Base-by-base conservation (phyloP, 2,888 invertebrate species). In the Drosophila paranaensis region DNA sequence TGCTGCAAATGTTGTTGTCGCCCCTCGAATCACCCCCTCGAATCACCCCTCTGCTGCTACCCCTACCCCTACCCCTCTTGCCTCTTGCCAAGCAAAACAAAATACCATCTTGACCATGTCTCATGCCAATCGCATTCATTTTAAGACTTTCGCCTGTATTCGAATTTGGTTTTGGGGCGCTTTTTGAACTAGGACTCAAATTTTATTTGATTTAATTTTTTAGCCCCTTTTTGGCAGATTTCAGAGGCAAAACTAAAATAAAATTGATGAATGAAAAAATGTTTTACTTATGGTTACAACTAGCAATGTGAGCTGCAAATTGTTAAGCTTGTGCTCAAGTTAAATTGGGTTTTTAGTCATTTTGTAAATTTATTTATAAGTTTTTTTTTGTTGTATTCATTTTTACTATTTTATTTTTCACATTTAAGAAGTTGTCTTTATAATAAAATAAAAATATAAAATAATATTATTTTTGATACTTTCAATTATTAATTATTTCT, bases 51-150 rank as follows among this genome's bases (percentile, higher is more conserved):
- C 67, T 37, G 16, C 16, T 16, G 4, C 61, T 55, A 55, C 62
- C 14, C 64, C 30, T 8, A 8, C 30, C n/a, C n/a, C n/a, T n/a
- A n/a, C n/a, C n/a, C n/a, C 20, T 20, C 20, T 20, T 33, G 8
- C 8, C 42, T 30, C 16, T 6, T 25, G 30, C 48, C 27, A 35
- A 35, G 16, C 43, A 62, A 69, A 60, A 54, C 11, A 64, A 62
- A 37, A 54, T 40, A 58, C 46, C 79, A 75, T 79, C 80, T 79
- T 77, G 79, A 75, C 79, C 77, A 71, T 66, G 75, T 63, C 75
- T 60, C 75, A 62, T 60, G 43, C 79, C 74, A 78, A 50, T 62
- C 60, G 58, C 75, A 77, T 74, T 77, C 30, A 20, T 66, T 66
- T 77, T 56, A 37, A 82, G 64, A 79, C 70, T 64, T 60, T 78